phyloP scores from a whole-genome alignment of 2,888 invertebrate species.

The Pharmacophagus antenor region DNA sequence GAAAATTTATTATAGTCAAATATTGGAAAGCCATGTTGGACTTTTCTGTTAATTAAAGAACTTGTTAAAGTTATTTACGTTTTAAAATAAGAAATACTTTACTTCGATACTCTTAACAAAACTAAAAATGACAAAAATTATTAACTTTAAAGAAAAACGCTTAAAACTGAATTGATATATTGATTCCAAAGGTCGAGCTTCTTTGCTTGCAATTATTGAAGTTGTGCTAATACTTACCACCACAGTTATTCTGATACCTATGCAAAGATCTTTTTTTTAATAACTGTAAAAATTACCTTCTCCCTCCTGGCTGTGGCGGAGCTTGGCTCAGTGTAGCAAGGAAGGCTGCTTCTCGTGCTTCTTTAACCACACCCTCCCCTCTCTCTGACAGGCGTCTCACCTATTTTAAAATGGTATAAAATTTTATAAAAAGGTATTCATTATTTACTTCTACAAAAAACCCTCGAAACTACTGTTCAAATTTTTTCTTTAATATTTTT shows the following conservation, averaged over 20 bases:
- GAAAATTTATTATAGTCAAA: slow-evolving; percentile 18
- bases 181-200: too few species aligned
- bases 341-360: slow-evolving; percentile 90
- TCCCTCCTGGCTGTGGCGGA: slow-evolving; percentile 87
- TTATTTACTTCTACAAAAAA: too few species aligned
- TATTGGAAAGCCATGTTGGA: too few species aligned
- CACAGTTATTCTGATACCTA: neutral
- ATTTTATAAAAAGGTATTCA: neutral
- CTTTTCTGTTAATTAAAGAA: too few species aligned
- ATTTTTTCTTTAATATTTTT: too few species aligned
- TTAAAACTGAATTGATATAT: too few species aligned
- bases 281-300: slow-evolving; percentile 63
- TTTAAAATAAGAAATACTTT: too few species aligned
- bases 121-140: too few species aligned
- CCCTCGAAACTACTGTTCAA: too few species aligned
- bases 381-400: slow-evolving; percentile 90
- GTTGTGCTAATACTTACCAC: neutral
- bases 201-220: neutral
- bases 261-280: neutral
- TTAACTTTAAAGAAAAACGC: too few species aligned
- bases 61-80: neutral
- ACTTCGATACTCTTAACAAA: too few species aligned
- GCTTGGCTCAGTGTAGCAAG: slow-evolving; percentile 89
- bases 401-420: slow-evolving; percentile 47
- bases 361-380: slow-evolving; percentile 87